A percentile compares a stretch with the other conserved stretches of the same genome.
These are phyloP conservation scores for Diglossa cyanea DNA, from an alignment of 2,797 vertebrate species.

Conservation along the genomic window DNA sequence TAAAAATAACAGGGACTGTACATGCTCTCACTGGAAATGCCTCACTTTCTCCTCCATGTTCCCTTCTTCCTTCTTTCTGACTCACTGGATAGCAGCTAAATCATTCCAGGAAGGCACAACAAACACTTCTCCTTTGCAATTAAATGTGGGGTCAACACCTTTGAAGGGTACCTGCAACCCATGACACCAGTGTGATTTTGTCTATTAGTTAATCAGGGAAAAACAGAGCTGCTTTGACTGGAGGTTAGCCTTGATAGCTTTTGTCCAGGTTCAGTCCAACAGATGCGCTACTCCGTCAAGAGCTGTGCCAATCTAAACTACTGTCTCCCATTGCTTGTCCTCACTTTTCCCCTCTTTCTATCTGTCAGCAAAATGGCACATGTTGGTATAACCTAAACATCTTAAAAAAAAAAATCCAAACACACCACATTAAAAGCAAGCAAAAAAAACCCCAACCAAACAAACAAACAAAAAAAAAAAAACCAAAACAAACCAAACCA, in stretches of 20 bases:
- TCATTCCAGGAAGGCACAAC: background rate
- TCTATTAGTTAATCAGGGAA: background rate
- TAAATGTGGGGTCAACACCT: background rate
- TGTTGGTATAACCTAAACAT: background rate
- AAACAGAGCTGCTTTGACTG: background rate
- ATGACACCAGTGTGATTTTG: background rate
- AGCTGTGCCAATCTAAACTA: too few species aligned
- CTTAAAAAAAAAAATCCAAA: background rate
- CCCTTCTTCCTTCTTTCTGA: background rate
- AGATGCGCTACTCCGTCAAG: too few species aligned
- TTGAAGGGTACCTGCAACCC: background rate
- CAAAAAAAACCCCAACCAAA: background rate
- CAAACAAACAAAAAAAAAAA: background rate
- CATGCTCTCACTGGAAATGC: background rate
- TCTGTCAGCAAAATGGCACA: background rate
- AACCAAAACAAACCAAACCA: background rate
- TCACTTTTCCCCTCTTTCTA: too few species aligned
- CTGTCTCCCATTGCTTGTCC: too few species aligned
- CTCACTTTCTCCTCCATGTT: background rate
- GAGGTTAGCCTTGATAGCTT: background rate
- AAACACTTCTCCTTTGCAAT: background rate
- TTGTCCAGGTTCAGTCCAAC: too few species aligned
- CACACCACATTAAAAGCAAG: background rate
- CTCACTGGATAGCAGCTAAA: background rate
- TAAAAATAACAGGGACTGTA: background rate